Percentiles rank a stretch among this genome's conserved stretches.
Conservation (phyloP, 1,140 invertebrate species). For the Drosophila asahinai region DNA sequence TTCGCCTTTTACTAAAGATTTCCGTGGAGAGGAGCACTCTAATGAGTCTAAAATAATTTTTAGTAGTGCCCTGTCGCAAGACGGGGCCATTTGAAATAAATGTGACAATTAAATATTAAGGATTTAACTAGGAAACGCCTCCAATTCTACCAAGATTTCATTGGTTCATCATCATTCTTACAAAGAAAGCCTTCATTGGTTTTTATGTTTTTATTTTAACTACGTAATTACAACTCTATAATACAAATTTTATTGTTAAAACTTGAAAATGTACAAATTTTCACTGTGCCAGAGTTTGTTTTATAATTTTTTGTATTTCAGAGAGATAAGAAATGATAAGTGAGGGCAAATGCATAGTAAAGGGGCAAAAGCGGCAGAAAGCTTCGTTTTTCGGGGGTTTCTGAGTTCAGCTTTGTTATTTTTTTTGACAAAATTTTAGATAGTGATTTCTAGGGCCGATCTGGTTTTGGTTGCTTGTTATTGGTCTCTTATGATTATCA, state of each 20-base stretch:
- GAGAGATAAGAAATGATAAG: neutral
- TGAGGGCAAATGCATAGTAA: neutral
- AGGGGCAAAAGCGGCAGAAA: slow-evolving; percentile 12
- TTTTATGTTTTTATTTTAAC: slow-evolving; percentile 72
- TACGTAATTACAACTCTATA: slow-evolving; percentile 81
- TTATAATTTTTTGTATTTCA: neutral
- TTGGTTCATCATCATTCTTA: too few species aligned
- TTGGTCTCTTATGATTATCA: slow-evolving; percentile 77
- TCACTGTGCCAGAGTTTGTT: slow-evolving; percentile 20
- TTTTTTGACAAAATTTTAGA: slow-evolving; percentile 39
- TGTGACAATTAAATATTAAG: neutral
- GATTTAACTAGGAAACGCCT: too few species aligned
- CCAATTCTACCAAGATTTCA: too few species aligned
- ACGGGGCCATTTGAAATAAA: slow-evolving; percentile 67
- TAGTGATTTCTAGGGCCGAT: slow-evolving; percentile 31
- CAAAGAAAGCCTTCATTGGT: neutral
- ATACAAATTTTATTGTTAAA: slow-evolving; percentile 77
- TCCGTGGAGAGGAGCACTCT: slow-evolving; percentile 85
- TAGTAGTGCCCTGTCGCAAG: slow-evolving; percentile 70
- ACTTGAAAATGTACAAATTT: slow-evolving; percentile 71
- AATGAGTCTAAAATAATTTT: slow-evolving; percentile 85
- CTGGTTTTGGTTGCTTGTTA: slow-evolving; percentile 37
- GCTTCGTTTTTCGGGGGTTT: neutral
- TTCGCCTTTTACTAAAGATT: slow-evolving; percentile 86
- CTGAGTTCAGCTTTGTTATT: slow-evolving; percentile 1